Evolutionary conservation across 1,140 invertebrate species (phyloP).

Genomic region (Zaprionus lachaisei): DNA sequence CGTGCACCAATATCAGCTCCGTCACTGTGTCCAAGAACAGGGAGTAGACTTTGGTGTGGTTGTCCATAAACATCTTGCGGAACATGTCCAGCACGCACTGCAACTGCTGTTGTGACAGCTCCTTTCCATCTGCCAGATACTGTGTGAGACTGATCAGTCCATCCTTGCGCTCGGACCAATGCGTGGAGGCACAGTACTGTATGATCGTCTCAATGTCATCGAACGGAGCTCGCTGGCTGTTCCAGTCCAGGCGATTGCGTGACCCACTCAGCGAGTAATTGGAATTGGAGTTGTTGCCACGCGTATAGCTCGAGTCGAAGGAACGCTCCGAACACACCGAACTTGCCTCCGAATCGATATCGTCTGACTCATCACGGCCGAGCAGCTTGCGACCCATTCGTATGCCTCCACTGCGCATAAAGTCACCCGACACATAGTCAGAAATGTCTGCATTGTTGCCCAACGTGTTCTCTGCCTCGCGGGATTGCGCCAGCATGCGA

Average conservation of each 20-base stretch:
- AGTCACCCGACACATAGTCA: slow-evolving; percentile 63
- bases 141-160: slow-evolving; percentile 92
- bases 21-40: slow-evolving; percentile 96
- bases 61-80: slow-evolving; percentile 98
- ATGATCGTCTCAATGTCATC: slow-evolving; percentile 96
- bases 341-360: slow-evolving; percentile 97
- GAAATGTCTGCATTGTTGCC: slow-evolving; percentile 87
- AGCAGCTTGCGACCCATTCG: slow-evolving; percentile 76
- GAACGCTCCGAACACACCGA: slow-evolving; percentile 97
- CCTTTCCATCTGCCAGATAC: slow-evolving; percentile 82
- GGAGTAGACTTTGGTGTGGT: slow-evolving; percentile 98
- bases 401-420: slow-evolving; percentile 67
- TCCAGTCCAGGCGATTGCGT: slow-evolving; percentile 89
- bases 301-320: slow-evolving; percentile 89
- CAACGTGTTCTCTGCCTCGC: slow-evolving; percentile 94
- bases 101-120: slow-evolving; percentile 75
- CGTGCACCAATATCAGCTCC: slow-evolving; percentile 94
- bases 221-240: slow-evolving; percentile 84
- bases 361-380: slow-evolving; percentile 90
- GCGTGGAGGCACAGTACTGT: slow-evolving; percentile 92
- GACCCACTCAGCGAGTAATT: slow-evolving; percentile 92
- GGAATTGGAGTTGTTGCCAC: slow-evolving; percentile 78
- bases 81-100: slow-evolving; percentile 90
- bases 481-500: slow-evolving; percentile 92
- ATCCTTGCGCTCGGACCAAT: slow-evolving; percentile 97